Percentiles rank a stretch among this genome's conserved stretches.
Evolutionary conservation across 2,113 vertebrate genomes (phyloP).

Genomic region (Pollachius pollachius): DNA sequence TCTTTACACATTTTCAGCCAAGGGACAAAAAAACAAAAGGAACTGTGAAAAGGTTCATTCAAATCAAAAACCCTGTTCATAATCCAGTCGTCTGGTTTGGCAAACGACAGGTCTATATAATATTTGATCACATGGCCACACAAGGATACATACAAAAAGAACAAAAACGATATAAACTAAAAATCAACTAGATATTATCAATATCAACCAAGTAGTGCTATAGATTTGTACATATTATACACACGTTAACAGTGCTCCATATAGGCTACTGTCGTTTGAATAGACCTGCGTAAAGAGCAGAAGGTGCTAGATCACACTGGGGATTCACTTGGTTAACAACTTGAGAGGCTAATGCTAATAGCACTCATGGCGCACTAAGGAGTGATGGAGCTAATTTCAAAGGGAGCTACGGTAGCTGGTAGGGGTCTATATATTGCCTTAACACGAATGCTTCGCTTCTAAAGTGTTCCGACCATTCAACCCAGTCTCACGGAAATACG

Average conservation of each 20-base stretch:
- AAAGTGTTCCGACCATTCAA: conserved; percentile 8
- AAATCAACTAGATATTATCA: conserved; percentile 55
- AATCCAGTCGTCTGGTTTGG: conserved; percentile 41
- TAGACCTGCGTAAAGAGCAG: conserved; percentile 51
- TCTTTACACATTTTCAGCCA: no score
- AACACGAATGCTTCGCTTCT: background rate
- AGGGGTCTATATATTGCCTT: conserved; percentile 14
- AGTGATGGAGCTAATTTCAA: conserved; percentile 21
- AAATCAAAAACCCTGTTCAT: conserved; percentile 37
- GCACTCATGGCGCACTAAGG: conserved; percentile 48
- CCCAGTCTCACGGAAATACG: no score
- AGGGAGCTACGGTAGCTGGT: conserved; percentile 14
- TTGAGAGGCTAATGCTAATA: conserved; percentile 56
- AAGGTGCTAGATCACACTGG: conserved; percentile 67
- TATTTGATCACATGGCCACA: conserved; percentile 60
- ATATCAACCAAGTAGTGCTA: conserved; percentile 64
- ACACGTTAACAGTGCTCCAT: conserved; percentile 65
- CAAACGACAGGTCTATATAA: background rate
- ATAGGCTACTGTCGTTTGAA: conserved; percentile 46
- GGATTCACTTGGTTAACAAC: conserved; percentile 59
- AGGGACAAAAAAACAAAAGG: background rate
- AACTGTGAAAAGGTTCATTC: conserved; percentile 14
- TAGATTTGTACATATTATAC: conserved; percentile 75
- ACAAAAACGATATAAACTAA: conserved; percentile 21
- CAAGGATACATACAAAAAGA: conserved; percentile 45